Evolutionary conservation across 2,888 invertebrate genomes (phyloP).

Genomic region (Nezara viridula): DNA sequence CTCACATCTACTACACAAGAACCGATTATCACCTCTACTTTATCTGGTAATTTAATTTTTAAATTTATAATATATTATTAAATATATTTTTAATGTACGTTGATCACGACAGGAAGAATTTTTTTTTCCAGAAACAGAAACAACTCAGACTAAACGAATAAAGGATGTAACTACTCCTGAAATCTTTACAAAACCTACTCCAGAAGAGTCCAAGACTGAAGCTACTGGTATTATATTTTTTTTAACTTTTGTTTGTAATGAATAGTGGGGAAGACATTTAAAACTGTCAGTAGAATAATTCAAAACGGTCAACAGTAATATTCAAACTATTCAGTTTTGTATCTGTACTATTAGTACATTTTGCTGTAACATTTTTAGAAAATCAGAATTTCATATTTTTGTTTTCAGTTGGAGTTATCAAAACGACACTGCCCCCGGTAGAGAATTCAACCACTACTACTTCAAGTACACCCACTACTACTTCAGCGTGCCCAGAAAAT

Average conservation of each 20-base stretch:
- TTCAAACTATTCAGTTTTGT: neutral
- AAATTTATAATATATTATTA: neutral
- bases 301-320: neutral
- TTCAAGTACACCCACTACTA: neutral
- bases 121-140: neutral
- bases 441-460: neutral
- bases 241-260: neutral
- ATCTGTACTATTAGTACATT: neutral
- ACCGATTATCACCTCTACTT: slow-evolving; percentile 53
- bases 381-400: neutral
- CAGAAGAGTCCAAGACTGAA: slow-evolving; percentile 11
- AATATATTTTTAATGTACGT: neutral
- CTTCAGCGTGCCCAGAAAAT: slow-evolving; percentile 58
- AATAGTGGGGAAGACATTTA: too few relatives aligned
- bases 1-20: neutral
- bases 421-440: neutral
- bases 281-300: too few relatives aligned
- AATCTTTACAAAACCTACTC: neutral
- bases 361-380: neutral
- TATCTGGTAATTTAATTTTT: neutral
- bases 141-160: neutral
- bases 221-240: neutral
- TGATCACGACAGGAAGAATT: too few relatives aligned
- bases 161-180: neutral
- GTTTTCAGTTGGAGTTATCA: slow-evolving; percentile 2